Conservation (phyloP, 2,888 invertebrate genomes). For the Galerucella nymphaeae region DNA sequence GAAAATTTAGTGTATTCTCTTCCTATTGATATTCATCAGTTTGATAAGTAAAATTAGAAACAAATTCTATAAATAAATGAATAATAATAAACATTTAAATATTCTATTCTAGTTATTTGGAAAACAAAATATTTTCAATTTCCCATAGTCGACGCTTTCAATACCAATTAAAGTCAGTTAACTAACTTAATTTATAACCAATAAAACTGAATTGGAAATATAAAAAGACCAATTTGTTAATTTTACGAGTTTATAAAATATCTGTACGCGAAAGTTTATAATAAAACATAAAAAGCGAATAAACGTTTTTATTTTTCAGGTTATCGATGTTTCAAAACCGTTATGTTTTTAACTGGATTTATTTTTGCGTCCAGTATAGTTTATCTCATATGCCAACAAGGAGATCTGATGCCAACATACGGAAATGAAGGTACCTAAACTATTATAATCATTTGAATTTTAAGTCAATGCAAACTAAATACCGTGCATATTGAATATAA, state of each 20-base stretch:
- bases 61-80: no score
- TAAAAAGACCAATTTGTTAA: background rate
- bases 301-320: slow-evolving; percentile 68
- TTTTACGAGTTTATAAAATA: background rate
- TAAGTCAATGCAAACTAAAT: background rate
- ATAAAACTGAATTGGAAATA: no score
- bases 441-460: background rate
- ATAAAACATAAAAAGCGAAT: background rate
- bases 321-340: slow-evolving; percentile 88
- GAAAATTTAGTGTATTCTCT: no score
- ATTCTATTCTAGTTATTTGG: no score
- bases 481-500: background rate
- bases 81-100: no score
- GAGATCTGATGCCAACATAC: slow-evolving; percentile 80
- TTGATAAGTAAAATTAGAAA: no score
- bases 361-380: slow-evolving; percentile 86
- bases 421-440: slow-evolving; percentile 77
- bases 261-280: background rate
- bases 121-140: no score
- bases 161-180: no score
- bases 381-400: slow-evolving; percentile 83
- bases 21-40: no score
- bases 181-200: no score
- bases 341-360: slow-evolving; percentile 89
- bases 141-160: no score